Percentiles rank a stretch among this genome's conserved stretches.
Evolutionary conservation across 1,140 invertebrate species (phyloP).

Genomic region (Aphis craccivora): DNA sequence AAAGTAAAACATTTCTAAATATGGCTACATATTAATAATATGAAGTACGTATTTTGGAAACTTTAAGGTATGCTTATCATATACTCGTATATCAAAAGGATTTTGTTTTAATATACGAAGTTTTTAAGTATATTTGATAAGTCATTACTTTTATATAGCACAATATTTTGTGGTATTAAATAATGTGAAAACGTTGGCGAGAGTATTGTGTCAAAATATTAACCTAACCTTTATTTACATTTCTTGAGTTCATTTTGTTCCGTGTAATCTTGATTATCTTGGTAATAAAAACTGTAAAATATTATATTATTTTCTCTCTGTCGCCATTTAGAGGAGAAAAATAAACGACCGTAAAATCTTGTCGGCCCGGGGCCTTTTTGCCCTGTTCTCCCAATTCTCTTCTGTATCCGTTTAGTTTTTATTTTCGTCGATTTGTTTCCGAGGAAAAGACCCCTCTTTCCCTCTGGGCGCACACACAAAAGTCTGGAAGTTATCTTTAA

Average conservation of each 20-base stretch:
- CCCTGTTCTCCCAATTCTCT: not conserved
- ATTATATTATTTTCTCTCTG: constrained; percentile 41
- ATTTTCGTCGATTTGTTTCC: constrained; percentile 53
- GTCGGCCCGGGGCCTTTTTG: constrained; percentile 28
- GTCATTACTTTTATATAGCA: not conserved
- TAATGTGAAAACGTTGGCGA: constrained; percentile 9
- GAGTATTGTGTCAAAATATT: not conserved
- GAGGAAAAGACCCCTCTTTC: constrained; percentile 7
- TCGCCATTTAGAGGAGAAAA: not conserved
- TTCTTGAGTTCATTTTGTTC: constrained; percentile 30
- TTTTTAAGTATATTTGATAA: not conserved
- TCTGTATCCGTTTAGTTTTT: constrained; percentile 45
- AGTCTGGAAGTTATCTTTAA: constrained; percentile 48
- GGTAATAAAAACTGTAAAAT: constrained; percentile 48
- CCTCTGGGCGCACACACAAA: constrained; percentile 8
- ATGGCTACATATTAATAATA: not conserved
- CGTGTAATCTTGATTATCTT: constrained; percentile 37
- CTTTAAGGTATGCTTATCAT: not conserved
- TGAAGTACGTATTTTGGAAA: not conserved
- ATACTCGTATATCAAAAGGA: not conserved
- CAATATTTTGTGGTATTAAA: not conserved
- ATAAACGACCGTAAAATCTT: constrained; percentile 52
- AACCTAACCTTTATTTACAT: not conserved
- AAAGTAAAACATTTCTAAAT: not conserved
- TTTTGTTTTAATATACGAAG: not conserved